phyloP scores from a whole-genome alignment of 2,888 invertebrate species.

The Scotopteryx bipunctaria region DNA sequence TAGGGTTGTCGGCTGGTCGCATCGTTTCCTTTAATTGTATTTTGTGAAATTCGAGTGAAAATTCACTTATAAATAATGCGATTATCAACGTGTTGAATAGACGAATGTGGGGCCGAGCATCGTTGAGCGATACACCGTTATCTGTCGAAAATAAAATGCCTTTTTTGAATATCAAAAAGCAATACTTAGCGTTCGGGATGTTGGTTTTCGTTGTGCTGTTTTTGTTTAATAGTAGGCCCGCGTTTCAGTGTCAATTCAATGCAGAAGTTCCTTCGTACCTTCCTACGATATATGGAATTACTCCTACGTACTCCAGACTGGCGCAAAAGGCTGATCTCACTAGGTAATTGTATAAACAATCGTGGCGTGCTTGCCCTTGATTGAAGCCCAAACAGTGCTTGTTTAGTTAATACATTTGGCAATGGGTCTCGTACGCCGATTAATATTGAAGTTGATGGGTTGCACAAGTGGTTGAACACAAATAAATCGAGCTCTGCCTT shows the following conservation, averaged over 20 bases:
- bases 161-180: conserved; percentile 77
- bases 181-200: conserved; percentile 75
- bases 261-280: conserved; percentile 64
- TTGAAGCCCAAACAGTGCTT: conserved; percentile 44
- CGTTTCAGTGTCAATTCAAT: conserved; percentile 73
- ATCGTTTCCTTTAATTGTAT: not conserved
- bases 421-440: conserved; percentile 38
- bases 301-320: conserved; percentile 94
- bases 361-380: conserved; percentile 70
- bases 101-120: conserved; percentile 19
- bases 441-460: conserved; percentile 37
- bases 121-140: conserved; percentile 13
- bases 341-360: conserved; percentile 73
- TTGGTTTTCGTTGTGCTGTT: conserved; percentile 73
- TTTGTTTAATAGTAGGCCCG: conserved; percentile 72
- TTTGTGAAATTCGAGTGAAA: not conserved
- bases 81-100: conserved; percentile 23
- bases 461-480: conserved; percentile 19
- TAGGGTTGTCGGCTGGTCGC: not conserved
- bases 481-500: not conserved
- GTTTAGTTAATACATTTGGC: conserved; percentile 46
- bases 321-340: conserved; percentile 98
- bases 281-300: conserved; percentile 94
- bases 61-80: conserved; percentile 12
- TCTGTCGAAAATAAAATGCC: conserved; percentile 62